A percentile compares a stretch with the other conserved stretches of the same genome.
Evolutionary conservation across 2,113 vertebrate species (phyloP).

Genomic region (Poecilia latipinna): DNA sequence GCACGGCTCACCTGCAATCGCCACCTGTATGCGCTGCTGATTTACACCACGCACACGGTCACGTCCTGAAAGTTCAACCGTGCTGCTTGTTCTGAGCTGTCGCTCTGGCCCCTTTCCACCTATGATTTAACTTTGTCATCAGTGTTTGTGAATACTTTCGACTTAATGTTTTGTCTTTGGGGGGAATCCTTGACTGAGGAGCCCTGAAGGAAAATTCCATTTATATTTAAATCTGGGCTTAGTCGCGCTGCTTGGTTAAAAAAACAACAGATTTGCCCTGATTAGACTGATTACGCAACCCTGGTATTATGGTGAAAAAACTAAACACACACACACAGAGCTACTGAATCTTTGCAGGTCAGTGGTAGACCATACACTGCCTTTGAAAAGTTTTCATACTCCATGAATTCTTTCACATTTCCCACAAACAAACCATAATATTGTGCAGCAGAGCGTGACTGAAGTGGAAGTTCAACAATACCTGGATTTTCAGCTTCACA

Average conservation of each 20-base stretch:
- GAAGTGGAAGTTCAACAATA: no score
- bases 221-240: background rate
- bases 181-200: slow-evolving; percentile 43
- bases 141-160: slow-evolving; percentile 51
- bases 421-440: no score
- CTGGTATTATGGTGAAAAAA: no score
- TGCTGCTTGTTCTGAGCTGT: background rate
- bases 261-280: background rate
- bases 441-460: no score
- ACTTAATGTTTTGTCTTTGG: slow-evolving; percentile 57
- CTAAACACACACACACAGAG: background rate
- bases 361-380: background rate
- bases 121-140: slow-evolving; percentile 50
- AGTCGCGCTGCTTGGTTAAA: background rate
- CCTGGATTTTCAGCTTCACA: no score
- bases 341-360: background rate
- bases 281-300: no score
- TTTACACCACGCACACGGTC: slow-evolving; percentile 22
- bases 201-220: slow-evolving; percentile 5
- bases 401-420: background rate
- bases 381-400: no score
- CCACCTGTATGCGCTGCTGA: slow-evolving; percentile 50
- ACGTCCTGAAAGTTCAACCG: background rate
- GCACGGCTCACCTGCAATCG: slow-evolving; percentile 45
- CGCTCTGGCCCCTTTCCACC: slow-evolving; percentile 51